Conservation (phyloP, 64 coral and sea anemone species). For the Pocillopora verrucosa region DNA sequence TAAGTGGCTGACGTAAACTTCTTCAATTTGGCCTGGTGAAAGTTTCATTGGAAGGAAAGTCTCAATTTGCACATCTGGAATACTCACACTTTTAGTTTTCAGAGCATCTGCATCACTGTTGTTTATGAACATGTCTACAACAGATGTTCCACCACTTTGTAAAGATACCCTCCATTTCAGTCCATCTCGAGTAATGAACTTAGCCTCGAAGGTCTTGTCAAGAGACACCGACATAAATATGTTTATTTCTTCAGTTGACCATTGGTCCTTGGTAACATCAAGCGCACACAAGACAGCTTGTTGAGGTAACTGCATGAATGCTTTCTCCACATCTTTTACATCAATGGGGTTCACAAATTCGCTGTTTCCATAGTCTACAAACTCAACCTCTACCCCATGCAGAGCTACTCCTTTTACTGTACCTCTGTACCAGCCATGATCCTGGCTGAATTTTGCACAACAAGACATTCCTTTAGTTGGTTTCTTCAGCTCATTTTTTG, state of each 20-base stretch:
- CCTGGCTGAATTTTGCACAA: slow-evolving; percentile 49
- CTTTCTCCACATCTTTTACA: slow-evolving; percentile 39
- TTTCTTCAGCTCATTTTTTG: slow-evolving; percentile 8
- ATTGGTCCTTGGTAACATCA: slow-evolving; percentile 15
- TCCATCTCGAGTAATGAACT: slow-evolving; percentile 26
- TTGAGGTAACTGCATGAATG: slow-evolving; percentile 32
- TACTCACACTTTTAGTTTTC: neutral
- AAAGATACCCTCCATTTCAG: slow-evolving; percentile 63
- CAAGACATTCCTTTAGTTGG: slow-evolving; percentile 42
- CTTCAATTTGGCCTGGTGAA: slow-evolving; percentile 36
- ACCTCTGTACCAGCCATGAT: slow-evolving; percentile 68
- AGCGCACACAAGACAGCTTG: slow-evolving; percentile 48
- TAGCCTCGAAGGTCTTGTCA: slow-evolving; percentile 48
- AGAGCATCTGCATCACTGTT: neutral
- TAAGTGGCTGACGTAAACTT: slow-evolving; percentile 68
- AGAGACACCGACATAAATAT: slow-evolving; percentile 45
- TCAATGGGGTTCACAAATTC: slow-evolving; percentile 36
- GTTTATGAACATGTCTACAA: slow-evolving; percentile 42
- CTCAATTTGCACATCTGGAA: neutral
- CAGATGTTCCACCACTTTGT: slow-evolving; percentile 43
- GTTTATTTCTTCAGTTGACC: slow-evolving; percentile 34
- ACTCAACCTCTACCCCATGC: slow-evolving; percentile 30
- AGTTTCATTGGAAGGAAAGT: neutral
- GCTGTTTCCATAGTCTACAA: slow-evolving; percentile 74
- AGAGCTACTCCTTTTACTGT: slow-evolving; percentile 5